Base-by-base conservation (phyloP, 2,888 invertebrate species). In the Octonoba sinensis region DNA sequence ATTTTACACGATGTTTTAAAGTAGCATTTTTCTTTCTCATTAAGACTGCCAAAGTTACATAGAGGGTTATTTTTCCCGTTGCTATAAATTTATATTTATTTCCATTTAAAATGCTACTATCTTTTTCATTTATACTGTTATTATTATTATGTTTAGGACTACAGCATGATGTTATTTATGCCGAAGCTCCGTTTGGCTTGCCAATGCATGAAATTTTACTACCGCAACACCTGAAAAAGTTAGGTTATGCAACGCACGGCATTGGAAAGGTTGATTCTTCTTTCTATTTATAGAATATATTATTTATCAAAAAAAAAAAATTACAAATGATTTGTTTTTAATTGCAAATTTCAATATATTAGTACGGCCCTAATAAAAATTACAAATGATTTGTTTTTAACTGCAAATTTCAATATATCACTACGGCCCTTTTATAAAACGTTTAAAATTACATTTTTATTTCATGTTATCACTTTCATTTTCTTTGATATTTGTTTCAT, bases 221-320 rank as follows among this genome's bases (percentile, higher is more conserved):
- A 78, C 96, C 96, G 0, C 91, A 96, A 87, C 93, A 95, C 88
- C 90, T 97, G 1, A 92, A 92, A 86, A 92, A 93, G 11, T 89
- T 96, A 60, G 96, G 95, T 46, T 97, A 96, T 88, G 90, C 89
- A 27, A 93, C 93, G 0, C 94, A 94, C 86, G 91, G 94, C 49
- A 93, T 95, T 6, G 95, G 95, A 44, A 95, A 96, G 65, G 83
- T 78, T 18, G 59, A 16, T 22, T 59, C 16, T 59, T 59, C 24
- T 59, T 1, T 54, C 8, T 16, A 54, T 11, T 36, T 36, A 36
- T 8, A 36, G 36, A n/a, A n/a, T 36, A 36, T 36, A 36, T 36
- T 36, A 36, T 27, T 27, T 2, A 27, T 27, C 36, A 36, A 6
- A 36, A 6, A 36, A 27, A 3, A 27, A 27, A 27, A 36, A 36